Conservation (phyloP, 2,113 vertebrate genomes). For the Corythaeola cristata region DNA sequence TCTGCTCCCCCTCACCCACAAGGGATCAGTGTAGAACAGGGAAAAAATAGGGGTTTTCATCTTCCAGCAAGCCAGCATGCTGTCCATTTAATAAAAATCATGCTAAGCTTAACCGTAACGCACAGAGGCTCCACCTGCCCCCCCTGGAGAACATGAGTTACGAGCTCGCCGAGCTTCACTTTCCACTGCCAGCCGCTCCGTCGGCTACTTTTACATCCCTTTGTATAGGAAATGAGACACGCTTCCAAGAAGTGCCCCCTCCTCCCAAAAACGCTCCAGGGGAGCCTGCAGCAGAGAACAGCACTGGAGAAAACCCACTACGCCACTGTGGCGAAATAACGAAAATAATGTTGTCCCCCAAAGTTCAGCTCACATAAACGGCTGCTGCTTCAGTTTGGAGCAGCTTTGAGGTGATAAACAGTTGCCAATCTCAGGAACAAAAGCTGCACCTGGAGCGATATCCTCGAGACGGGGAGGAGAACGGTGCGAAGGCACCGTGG, state of each 20-base stretch:
- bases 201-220: not conserved
- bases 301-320: not conserved
- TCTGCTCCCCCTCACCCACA: not conserved
- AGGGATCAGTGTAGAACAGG: not conserved
- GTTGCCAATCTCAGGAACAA: too few relatives aligned
- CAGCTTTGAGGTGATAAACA: too few relatives aligned
- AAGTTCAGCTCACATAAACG: too few relatives aligned
- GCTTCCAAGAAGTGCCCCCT: not conserved
- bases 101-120: not conserved
- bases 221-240: not conserved
- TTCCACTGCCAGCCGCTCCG: not conserved
- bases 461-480: too few relatives aligned
- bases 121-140: constrained; percentile 14
- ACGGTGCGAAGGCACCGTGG: too few relatives aligned
- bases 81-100: not conserved
- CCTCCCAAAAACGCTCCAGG: not conserved
- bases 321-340: too few relatives aligned
- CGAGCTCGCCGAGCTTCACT: not conserved
- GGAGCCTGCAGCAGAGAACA: not conserved
- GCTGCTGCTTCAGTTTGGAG: too few relatives aligned
- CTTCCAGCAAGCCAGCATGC: not conserved
- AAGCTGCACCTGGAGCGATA: too few relatives aligned
- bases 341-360: too few relatives aligned
- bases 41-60: not conserved
- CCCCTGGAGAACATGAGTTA: constrained; percentile 58